Evolutionary conservation across 1,140 invertebrate genomes (phyloP), one percentile per base, ranked within the genome.

Genomic region (Solenopsis invicta): DNA sequence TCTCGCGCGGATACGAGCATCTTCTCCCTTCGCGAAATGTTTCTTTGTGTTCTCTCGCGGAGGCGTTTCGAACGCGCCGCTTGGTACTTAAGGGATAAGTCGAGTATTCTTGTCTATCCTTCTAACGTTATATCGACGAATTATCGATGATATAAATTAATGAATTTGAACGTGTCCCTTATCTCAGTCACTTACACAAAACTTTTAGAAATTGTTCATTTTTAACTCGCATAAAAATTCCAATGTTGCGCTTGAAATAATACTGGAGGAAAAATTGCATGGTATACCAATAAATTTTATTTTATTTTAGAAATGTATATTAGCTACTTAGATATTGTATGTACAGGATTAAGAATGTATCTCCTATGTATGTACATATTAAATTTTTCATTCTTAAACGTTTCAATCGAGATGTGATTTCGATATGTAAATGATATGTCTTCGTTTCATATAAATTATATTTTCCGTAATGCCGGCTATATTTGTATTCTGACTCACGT

Each of bases 31-130:
- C 41, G 76, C 29, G 37, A 62, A 84, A 84, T 75, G 69, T 62
- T 84, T 75, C 80, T 84, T 84, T 84, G 80, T 84, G 41, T 74
- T 84, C 41, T 50, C 69, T 74, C 41, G 80, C 54, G 69, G 56
- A 84, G 80, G 69, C 80, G 69, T 75, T 84, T 74, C 69, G 48
- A 54, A 54, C 52, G 50, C 66, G 66, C 34, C 18, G 41, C 48
- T 78, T 29, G 12, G n/a, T 62, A 61, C 52, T 71, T 56, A 12
- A 50, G 50, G 56, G 56, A 75, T 62, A 84, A 84, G 41, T 56
- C 41, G 67, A 37, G 34, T 48, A 74, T 82, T 72, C 67, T 50
- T 61, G 29, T 48, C 48, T 48, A 75, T 74, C 34, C 41, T 21
- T 74, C 54, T 29, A 21, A 21, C 24, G 41, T 50, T 62, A 48